These are phyloP conservation scores for Thalassarche chlororhynchos DNA, from an alignment of 2,113 vertebrate genomes.

Conservation along the genomic window DNA sequence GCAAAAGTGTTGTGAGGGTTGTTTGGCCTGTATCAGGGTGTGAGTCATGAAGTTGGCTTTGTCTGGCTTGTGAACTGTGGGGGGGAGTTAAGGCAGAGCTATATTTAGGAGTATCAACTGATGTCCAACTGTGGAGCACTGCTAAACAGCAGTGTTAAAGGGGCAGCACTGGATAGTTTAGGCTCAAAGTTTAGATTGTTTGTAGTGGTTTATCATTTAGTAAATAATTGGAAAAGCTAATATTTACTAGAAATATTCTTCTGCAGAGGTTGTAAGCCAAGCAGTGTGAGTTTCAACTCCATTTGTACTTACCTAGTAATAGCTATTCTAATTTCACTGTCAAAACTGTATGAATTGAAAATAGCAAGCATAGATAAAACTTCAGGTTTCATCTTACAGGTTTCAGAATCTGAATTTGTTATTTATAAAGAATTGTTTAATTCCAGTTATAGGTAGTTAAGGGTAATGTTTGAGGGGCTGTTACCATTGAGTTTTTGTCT, in stretches of 20 bases:
- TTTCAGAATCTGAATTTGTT: background rate
- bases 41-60: conserved; percentile 66
- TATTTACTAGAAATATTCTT: background rate
- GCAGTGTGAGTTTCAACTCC: background rate
- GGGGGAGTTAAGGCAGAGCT: conserved; percentile 50
- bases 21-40: conserved; percentile 25
- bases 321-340: background rate
- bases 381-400: background rate
- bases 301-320: background rate
- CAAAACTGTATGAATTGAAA: background rate
- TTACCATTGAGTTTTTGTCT: background rate
- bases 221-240: background rate
- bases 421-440: background rate
- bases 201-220: background rate
- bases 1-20: conserved; percentile 16
- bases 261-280: background rate
- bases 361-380: background rate
- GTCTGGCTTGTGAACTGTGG: conserved; percentile 27
- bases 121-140: conserved; percentile 32
- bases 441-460: background rate
- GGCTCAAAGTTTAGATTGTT: background rate
- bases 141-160: conserved; percentile 37
- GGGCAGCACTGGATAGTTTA: background rate
- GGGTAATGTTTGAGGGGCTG: background rate
- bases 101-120: conserved; percentile 60